Conservation (phyloP, 2,113 vertebrate species). For the Muntiacus muntjak region DNA sequence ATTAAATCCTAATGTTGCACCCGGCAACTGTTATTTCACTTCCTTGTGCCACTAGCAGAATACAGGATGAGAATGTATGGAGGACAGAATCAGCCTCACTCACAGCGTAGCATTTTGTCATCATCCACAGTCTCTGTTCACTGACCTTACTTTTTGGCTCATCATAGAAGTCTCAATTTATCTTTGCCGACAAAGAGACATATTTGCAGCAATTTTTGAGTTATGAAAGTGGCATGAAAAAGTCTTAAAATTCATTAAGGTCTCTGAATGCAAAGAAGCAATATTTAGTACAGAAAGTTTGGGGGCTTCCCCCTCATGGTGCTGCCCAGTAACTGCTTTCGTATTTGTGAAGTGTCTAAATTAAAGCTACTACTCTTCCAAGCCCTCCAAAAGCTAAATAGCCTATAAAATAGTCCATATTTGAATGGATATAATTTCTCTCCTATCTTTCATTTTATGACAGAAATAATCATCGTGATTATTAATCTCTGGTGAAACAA, state of each 20-base stretch:
- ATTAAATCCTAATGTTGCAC: slow-evolving; percentile 64
- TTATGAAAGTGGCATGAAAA: background rate
- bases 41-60: slow-evolving; percentile 36
- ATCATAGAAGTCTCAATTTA: background rate
- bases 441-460: background rate
- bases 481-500: background rate
- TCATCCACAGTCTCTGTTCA: background rate
- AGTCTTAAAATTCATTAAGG: background rate
- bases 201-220: background rate
- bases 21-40: background rate
- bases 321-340: background rate
- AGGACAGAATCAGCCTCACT: background rate
- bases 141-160: background rate
- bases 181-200: background rate
- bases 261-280: background rate
- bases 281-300: background rate
- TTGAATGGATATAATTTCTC: background rate
- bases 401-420: background rate
- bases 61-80: background rate
- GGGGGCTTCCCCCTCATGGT: background rate
- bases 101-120: background rate
- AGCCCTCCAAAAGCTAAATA: background rate
- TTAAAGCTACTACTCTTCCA: background rate
- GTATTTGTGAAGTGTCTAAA: background rate
- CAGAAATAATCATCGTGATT: background rate